Base-by-base conservation (phyloP, 2,797 vertebrate genomes). In the Lycodopsis pacificus region DNA sequence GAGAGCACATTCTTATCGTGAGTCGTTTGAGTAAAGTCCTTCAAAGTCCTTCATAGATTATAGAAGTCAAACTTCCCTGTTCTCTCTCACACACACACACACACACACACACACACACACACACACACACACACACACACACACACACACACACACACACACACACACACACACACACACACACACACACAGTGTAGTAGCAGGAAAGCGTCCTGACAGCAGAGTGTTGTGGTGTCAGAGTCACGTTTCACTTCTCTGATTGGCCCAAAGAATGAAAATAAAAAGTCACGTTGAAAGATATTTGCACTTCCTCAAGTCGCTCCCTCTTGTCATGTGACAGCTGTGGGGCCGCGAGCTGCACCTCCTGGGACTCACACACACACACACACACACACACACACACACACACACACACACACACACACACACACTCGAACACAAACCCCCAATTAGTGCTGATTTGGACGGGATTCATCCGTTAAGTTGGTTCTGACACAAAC, bases 401-500 rank as follows among this genome's bases (percentile, higher is more conserved):
- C 63, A 25, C 65, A 56, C 36, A 61, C n/a, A 25, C 38, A 22
- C 56, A 44, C 25, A 38, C 38, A 46, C 27, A 49, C 40, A 36
- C 66, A 14, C 25, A 27, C 27, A 27, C 27, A 27, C 27, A 27
- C 25, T 14, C 20, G 5, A 8, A 71, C 77, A 76, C 46, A 42
- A 79, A 48, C 67, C 61, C 56, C 67, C 71, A 87, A 84, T 85
- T 89, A 86, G 84, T 4, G 8, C 25, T 13, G 59, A 72, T 64
- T 71, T 76, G 49, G 57, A 64, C 4, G 14, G 22, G 59, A 80
- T 73, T 79, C 38, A 48, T 72, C 69, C 61, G 14, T 71, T 5
- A 3, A 51, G 34, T 61, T 48, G 30, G 54, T 76, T 81, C 59
- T 58, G 70, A 83, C 44, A 56, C 34, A 57, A 65, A 74, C 72